A percentile compares a stretch with the other conserved stretches of the same genome.
Conservation (phyloP, 2,888 invertebrate species). For the Macrophya alboannulata region DNA sequence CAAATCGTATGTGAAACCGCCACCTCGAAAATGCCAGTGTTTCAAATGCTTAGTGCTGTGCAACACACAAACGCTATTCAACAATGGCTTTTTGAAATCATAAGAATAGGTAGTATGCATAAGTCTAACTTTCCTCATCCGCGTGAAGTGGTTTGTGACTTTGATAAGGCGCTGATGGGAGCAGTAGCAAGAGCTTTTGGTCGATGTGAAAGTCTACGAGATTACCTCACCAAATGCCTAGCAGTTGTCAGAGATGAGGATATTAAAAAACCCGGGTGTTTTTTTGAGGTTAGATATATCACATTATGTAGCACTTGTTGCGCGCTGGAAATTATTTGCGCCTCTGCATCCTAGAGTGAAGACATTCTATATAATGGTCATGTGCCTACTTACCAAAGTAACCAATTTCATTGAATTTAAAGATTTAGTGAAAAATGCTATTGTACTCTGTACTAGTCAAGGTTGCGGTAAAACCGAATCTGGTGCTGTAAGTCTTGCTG, state of each 20-base stretch:
- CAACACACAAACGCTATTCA: constrained; percentile 60
- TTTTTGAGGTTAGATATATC: constrained; percentile 36
- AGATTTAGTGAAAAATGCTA: background rate
- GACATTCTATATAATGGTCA: constrained; percentile 35
- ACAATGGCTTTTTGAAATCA: constrained; percentile 59
- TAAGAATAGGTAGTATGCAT: constrained; percentile 56
- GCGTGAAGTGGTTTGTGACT: constrained; percentile 59
- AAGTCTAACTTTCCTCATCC: constrained; percentile 59
- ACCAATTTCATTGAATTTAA: background rate
- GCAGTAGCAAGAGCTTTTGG: constrained; percentile 59
- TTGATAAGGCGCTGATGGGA: constrained; percentile 61
- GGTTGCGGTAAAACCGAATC: constrained; percentile 32
- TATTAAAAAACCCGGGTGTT: constrained; percentile 11
- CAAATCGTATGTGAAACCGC: constrained; percentile 58
- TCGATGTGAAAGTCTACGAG: background rate
- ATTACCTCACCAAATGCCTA: constrained; percentile 7
- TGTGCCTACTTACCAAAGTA: constrained; percentile 35
- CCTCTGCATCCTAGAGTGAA: constrained; percentile 3
- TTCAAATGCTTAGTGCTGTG: constrained; percentile 60
- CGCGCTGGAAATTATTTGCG: constrained; percentile 21
- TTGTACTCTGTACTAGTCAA: constrained; percentile 31
- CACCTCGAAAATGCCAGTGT: constrained; percentile 59
- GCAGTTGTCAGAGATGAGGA: constrained; percentile 17
- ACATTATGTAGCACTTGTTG: constrained; percentile 24
- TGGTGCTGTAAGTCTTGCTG: constrained; percentile 34